A percentile compares a stretch with the other conserved stretches of the same genome.
Conservation (phyloP, 2,797 vertebrate genomes). For the Tympanoctomys barrerae region DNA sequence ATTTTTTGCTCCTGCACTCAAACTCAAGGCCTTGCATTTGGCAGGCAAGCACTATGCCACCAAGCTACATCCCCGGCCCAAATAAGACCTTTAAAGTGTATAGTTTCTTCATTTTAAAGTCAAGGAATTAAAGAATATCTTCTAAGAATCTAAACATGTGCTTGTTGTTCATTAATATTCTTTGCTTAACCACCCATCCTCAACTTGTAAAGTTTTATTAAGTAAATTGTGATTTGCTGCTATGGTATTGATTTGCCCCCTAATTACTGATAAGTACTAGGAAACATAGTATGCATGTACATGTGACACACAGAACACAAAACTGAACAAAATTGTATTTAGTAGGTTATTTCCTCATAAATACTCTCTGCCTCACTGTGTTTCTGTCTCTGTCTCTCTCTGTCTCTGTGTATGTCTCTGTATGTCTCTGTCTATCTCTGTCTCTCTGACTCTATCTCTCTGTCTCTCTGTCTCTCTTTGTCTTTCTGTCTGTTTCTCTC, state of each 20-base stretch:
- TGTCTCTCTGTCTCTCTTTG: too few species aligned
- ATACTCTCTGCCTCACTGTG: not conserved
- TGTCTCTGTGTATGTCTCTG: too few species aligned
- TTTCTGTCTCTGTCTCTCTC: too few species aligned
- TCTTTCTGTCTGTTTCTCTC: too few species aligned
- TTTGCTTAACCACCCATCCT: slow-evolving; percentile 39
- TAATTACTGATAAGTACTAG: slow-evolving; percentile 34
- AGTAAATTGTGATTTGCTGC: slow-evolving; percentile 12
- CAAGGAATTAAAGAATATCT: slow-evolving; percentile 43
- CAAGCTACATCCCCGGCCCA: not conserved
- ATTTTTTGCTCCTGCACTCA: too few species aligned
- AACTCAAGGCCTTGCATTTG: too few species aligned
- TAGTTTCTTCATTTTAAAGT: slow-evolving; percentile 58
- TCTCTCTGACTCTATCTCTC: too few species aligned
- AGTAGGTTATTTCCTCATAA: not conserved
- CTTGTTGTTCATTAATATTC: slow-evolving; percentile 12
- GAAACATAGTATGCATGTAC: not conserved
- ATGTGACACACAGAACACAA: slow-evolving; percentile 7
- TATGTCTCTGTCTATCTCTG: too few species aligned
- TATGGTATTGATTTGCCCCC: not conserved
- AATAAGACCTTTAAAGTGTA: slow-evolving; percentile 24
- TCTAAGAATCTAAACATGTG: not conserved
- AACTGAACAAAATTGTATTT: not conserved
- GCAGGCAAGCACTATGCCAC: too few species aligned
- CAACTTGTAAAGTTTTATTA: slow-evolving; percentile 32